phyloP scores from a whole-genome alignment of 2,888 invertebrate species.

The Enoplolaimus lenunculus region DNA sequence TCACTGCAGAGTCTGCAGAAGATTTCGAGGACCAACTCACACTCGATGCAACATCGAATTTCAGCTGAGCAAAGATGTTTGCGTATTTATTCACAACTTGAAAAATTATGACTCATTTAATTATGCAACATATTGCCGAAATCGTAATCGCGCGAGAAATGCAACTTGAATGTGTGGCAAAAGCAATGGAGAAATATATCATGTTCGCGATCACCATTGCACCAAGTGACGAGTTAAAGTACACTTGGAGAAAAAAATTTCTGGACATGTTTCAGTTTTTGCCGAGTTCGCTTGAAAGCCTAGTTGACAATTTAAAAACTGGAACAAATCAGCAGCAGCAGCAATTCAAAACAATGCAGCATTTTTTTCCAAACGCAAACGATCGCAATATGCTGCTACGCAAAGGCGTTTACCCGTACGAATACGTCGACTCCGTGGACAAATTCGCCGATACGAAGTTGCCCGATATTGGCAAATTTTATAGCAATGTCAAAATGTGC shows the following conservation, averaged over 20 bases:
- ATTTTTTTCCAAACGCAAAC: not conserved
- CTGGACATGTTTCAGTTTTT: constrained; percentile 6
- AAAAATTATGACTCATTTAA: constrained; percentile 1
- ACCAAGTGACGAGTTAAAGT: not conserved
- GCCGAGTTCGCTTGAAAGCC: not conserved
- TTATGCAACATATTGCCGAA: constrained; percentile 6
- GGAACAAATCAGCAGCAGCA: not conserved
- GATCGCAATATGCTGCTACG: not conserved
- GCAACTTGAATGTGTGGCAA: not conserved
- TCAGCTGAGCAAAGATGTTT: not conserved
- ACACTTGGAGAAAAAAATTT: not conserved
- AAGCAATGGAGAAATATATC: constrained; percentile 3
- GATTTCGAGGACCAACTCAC: not conserved
- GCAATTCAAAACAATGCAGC: not conserved
- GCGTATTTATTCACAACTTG: constrained; percentile 3
- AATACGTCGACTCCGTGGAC: not conserved
- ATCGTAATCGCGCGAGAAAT: not conserved
- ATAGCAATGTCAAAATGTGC: not conserved
- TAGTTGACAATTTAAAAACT: not conserved
- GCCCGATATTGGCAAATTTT: not conserved
- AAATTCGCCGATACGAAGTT: not conserved
- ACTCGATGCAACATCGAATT: not conserved
- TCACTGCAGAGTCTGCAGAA: not conserved
- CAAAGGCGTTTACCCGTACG: not conserved
- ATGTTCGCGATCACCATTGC: not conserved